These are phyloP conservation scores for Liparis tanakae DNA, from an alignment of 2,797 vertebrate genomes.

Conservation along the genomic window DNA sequence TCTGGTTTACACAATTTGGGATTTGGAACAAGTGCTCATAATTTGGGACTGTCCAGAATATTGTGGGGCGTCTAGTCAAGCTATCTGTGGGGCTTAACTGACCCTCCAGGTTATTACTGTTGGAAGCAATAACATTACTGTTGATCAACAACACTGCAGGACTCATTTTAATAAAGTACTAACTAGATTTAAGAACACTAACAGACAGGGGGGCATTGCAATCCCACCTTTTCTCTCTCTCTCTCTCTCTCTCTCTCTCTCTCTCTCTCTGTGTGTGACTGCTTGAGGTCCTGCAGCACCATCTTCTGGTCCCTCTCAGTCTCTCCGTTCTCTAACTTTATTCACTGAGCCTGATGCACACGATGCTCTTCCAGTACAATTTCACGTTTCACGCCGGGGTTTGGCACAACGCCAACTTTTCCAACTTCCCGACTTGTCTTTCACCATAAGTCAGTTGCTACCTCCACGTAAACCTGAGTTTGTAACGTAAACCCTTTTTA, in stretches of 20 bases:
- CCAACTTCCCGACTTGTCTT: background rate
- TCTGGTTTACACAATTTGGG: background rate
- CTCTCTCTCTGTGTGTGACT: background rate
- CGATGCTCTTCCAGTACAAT: background rate
- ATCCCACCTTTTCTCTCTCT: background rate
- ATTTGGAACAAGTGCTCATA: background rate
- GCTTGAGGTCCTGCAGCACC: constrained; percentile 51
- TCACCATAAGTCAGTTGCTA: background rate
- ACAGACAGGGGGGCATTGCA: background rate
- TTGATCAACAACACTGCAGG: background rate
- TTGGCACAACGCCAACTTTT: background rate
- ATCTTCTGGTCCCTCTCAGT: constrained; percentile 62
- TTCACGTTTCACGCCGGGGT: background rate
- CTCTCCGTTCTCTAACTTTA: background rate
- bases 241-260: no score
- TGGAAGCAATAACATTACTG: background rate
- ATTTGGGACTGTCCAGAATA: background rate
- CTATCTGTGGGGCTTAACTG: background rate
- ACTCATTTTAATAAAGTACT: background rate
- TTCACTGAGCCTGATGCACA: background rate
- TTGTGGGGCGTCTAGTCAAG: background rate
- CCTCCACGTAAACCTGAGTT: background rate
- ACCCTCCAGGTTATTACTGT: background rate
- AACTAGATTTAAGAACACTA: background rate
- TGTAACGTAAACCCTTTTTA: background rate